phyloP scores from a whole-genome alignment of 2,797 vertebrate genomes.

The Octomys mimax region DNA sequence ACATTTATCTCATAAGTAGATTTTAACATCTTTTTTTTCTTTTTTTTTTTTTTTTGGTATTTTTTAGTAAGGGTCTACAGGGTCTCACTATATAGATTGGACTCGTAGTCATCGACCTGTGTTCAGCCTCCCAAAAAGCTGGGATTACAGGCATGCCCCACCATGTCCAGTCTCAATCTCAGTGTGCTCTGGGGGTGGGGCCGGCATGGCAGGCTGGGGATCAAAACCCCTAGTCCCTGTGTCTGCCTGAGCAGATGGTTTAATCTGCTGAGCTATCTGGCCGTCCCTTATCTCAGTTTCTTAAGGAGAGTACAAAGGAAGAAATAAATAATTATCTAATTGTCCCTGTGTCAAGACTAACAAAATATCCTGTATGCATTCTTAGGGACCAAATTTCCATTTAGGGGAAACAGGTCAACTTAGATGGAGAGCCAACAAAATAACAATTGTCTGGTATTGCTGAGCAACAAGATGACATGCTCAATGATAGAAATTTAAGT shows the following conservation, averaged over 20 bases:
- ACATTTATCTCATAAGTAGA: neutral
- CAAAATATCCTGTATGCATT: neutral
- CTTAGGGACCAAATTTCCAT: neutral
- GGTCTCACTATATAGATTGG: too few relatives aligned
- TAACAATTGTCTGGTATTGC: neutral
- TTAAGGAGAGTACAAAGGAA: neutral
- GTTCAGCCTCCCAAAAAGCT: too few relatives aligned
- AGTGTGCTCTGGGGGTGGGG: too few relatives aligned
- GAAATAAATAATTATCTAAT: neutral
- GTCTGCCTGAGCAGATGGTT: too few relatives aligned
- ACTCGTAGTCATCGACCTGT: too few relatives aligned
- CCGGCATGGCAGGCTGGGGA: too few relatives aligned
- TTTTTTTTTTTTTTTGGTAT: too few relatives aligned
- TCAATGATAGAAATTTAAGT: neutral
- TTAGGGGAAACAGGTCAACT: neutral
- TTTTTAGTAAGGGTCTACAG: too few relatives aligned
- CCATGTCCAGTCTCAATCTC: too few relatives aligned
- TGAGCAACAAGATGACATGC: neutral
- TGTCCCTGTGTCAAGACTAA: neutral
- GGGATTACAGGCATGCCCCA: too few relatives aligned
- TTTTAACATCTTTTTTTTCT: neutral
- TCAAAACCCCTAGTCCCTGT: too few relatives aligned
- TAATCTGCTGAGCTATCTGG: too few relatives aligned
- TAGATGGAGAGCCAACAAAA: neutral
- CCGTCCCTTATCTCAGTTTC: neutral